Evolutionary conservation across 2,888 invertebrate species (phyloP).

Genomic region (Lathronympha strigana): DNA sequence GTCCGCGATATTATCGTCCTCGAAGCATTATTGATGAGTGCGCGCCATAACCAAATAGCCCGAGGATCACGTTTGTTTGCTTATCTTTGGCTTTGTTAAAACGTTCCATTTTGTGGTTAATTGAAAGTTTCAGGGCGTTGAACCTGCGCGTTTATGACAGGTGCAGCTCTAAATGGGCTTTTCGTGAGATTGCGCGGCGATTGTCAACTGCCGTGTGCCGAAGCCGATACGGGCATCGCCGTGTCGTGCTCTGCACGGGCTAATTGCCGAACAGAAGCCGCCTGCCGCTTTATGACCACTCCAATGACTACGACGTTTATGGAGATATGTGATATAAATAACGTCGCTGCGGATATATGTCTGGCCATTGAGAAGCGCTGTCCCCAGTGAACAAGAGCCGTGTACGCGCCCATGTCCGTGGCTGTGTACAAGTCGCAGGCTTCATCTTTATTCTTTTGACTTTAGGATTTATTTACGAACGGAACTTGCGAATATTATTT

Average conservation of each 20-base stretch:
- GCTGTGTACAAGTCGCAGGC: conserved; percentile 61
- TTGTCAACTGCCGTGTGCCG: conserved; percentile 69
- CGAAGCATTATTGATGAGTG: conserved; percentile 82
- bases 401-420: conserved; percentile 50
- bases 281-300: conserved; percentile 64
- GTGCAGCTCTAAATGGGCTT: conserved; percentile 77
- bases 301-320: conserved; percentile 68
- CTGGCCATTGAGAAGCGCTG: conserved; percentile 69
- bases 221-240: conserved; percentile 66
- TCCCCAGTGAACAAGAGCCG: conserved; percentile 66
- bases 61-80: conserved; percentile 79
- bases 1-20: conserved; percentile 78
- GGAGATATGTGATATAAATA: conserved; percentile 75
- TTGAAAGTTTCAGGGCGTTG: conserved; percentile 69
- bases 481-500: too few relatives aligned
- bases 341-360: conserved; percentile 70
- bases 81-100: conserved; percentile 72
- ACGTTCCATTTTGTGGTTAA: conserved; percentile 69
- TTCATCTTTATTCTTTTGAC: conserved; percentile 39
- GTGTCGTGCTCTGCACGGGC: conserved; percentile 57
- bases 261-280: conserved; percentile 81
- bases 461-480: not conserved
- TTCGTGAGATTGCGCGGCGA: conserved; percentile 80
- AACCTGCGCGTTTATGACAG: conserved; percentile 74
- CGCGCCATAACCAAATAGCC: conserved; percentile 80